Percentiles rank a stretch among this genome's conserved stretches.
Evolutionary conservation across 2,888 invertebrate species (phyloP).

Genomic region (Leucophenga montana): DNA sequence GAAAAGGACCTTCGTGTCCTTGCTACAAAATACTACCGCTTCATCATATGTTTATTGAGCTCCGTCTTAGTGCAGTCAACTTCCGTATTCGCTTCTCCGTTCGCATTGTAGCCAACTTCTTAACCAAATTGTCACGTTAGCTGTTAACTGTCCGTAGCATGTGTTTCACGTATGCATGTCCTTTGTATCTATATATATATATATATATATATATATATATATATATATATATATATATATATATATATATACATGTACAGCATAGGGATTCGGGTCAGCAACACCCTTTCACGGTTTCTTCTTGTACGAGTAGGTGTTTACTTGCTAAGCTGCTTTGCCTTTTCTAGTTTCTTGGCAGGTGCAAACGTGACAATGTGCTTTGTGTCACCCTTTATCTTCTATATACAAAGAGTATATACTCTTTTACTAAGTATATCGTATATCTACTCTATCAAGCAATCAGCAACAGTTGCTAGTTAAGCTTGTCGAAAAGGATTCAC

Average conservation of each 20-base stretch:
- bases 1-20: background rate
- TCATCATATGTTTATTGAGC: constrained; percentile 10
- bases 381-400: background rate
- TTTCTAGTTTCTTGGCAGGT: background rate
- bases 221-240: too few relatives aligned
- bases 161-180: background rate
- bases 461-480: too few relatives aligned
- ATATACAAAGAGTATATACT: too few relatives aligned
- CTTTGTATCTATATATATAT: too few relatives aligned
- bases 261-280: too few relatives aligned
- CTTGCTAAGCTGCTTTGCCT: constrained; percentile 21
- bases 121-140: constrained; percentile 20
- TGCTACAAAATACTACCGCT: background rate
- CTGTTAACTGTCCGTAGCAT: constrained; percentile 14
- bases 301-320: background rate
- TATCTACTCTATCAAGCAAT: too few relatives aligned
- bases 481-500: background rate
- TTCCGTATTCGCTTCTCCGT: background rate
- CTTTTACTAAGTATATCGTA: too few relatives aligned
- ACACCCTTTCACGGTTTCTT: background rate
- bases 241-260: too few relatives aligned
- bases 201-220: too few relatives aligned
- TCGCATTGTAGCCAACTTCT: background rate
- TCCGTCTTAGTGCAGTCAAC: background rate
- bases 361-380: constrained; percentile 21